These are phyloP conservation scores for Wiebesia pumilae DNA, from an alignment of 1,140 invertebrate genomes.

Conservation along the genomic window DNA sequence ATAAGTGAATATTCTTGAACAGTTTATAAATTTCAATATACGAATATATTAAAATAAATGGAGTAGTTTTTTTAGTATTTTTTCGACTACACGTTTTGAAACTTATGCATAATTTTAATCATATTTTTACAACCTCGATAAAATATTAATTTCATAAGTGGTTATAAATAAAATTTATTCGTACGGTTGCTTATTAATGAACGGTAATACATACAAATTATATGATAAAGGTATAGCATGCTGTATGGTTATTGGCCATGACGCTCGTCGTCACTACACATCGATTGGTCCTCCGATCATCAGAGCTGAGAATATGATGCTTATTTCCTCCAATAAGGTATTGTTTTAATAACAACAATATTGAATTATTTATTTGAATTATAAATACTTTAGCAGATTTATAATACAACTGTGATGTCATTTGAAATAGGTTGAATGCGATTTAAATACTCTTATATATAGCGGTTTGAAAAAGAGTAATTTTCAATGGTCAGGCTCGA, in stretches of 20 bases:
- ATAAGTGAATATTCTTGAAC: background rate
- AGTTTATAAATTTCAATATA: background rate
- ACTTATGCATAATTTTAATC: background rate
- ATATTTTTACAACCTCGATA: background rate
- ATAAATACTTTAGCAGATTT: background rate
- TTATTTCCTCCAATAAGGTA: conserved; percentile 55
- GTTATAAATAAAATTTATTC: background rate
- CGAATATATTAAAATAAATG: no score
- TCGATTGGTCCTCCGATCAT: conserved; percentile 81
- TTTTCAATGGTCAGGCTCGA: background rate
- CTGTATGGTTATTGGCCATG: conserved; percentile 82
- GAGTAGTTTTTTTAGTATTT: no score
- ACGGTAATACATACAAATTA: background rate
- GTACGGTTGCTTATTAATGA: background rate
- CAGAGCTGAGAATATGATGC: conserved; percentile 65
- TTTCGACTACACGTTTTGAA: background rate
- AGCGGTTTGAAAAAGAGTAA: conserved; percentile 72
- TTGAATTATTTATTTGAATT: background rate
- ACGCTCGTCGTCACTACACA: conserved; percentile 79
- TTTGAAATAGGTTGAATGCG: conserved; percentile 76
- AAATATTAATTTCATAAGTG: background rate
- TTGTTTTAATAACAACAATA: background rate
- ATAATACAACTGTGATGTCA: background rate
- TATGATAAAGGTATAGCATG: conserved; percentile 73
- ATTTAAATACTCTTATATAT: conserved; percentile 78